Evolutionary conservation across 2,888 invertebrate genomes (phyloP), one percentile per base, ranked within the genome.

Genomic region (Andrena hattorfiana): DNA sequence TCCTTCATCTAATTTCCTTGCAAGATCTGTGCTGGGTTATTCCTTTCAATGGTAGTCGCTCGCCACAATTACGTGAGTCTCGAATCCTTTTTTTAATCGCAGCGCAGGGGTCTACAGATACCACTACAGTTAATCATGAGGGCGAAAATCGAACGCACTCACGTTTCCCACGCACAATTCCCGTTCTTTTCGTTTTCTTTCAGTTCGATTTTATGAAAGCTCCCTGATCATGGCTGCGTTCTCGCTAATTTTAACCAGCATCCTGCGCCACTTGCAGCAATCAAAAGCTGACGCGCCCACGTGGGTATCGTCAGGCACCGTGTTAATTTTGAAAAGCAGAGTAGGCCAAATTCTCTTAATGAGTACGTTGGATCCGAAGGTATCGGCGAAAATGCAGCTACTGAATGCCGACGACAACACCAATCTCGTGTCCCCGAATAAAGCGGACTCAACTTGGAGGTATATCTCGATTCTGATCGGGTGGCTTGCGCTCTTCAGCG

Each of bases 1-100:
- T 96, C 42, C 94, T 95, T 10, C 96, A 96, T 91, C 95, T 96
- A 71, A 90, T 95, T 16, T 95, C 95, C 89, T 90, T 96, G 0
- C 95, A 95, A 60, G 95, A 95, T 90, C 91, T 96, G 10, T 95
- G 95, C 16, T 95, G 95, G 92, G 93, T 94, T 68, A 92, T 96
- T 54, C 96, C 96, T 0, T 94, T 94, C 70, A 95, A 95, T 88
- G 96, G 96, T 0, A 13, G 4, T 5, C 42, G 32, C 13, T 32
- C 82, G 16, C 90, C 90, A 16, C 82, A 86, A 71, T 72, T 92
- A 49, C n/a, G 91, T 92, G 72, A 91, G 88, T 42, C 49, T 49
- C 4, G 30, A 32, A 6, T 28, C 63, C 26, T 26, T n/a, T 23
- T 16, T 5, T 35, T 13, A 8, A 59, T 42, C 42, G 42, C 16